Evolutionary conservation across 2,797 vertebrate species (phyloP).

Genomic region (Sitta carolinensis): DNA sequence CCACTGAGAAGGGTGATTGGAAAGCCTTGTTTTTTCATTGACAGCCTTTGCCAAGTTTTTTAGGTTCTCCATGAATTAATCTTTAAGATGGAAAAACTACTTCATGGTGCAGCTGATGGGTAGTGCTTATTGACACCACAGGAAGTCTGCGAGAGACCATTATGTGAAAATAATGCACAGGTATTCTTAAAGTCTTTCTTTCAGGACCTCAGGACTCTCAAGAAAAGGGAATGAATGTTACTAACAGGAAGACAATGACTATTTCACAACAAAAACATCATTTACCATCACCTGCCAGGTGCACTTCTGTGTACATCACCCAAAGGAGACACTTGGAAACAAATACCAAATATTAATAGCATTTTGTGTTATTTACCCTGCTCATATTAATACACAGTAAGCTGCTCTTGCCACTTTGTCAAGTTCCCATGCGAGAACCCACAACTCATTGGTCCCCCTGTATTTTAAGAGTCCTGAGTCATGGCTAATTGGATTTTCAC

Average conservation of each 20-base stretch:
- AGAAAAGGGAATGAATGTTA: not conserved
- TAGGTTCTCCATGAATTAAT: not conserved
- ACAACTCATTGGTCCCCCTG: not conserved
- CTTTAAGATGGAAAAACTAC: not conserved
- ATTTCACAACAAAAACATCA: not conserved
- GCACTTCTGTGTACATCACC: not conserved
- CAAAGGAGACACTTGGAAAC: not conserved
- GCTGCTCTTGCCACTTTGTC: not conserved
- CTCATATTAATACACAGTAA: not conserved
- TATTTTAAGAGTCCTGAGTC: not conserved
- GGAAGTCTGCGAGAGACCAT: not conserved
- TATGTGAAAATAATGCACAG: not conserved
- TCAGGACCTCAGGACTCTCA: not conserved
- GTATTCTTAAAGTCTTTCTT: not conserved
- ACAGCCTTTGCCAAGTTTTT: not conserved
- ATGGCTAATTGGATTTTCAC: not conserved
- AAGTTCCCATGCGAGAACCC: not conserved
- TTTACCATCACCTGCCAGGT: not conserved
- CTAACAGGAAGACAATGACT: not conserved
- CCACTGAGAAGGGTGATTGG: not conserved
- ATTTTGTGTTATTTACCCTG: not conserved
- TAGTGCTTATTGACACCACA: not conserved
- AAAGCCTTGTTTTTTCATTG: not conserved
- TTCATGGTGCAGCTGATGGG: not conserved
- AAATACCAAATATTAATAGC: not conserved